A percentile compares a stretch with the other conserved stretches of the same genome.
Conservation (phyloP, 2,888 invertebrate genomes). For the Poecilobothrus nobilitatus region DNA sequence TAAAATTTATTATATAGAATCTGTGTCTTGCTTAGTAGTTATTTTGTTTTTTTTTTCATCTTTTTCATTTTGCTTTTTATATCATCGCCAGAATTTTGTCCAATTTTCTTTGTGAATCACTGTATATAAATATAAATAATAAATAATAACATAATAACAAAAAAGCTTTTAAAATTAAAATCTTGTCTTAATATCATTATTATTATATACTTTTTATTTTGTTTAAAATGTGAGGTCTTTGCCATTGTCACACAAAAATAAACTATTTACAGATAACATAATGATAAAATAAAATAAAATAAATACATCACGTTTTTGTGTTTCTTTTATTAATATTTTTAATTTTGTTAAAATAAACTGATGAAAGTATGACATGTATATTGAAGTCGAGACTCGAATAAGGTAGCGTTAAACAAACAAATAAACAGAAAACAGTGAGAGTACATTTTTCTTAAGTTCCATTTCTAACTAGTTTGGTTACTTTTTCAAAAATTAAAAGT, state of each 20-base stretch:
- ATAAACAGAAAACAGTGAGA: neutral
- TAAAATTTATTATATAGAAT: too few relatives aligned
- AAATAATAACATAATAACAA: too few relatives aligned
- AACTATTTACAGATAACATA: neutral
- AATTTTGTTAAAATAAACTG: too few relatives aligned
- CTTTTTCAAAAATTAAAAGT: neutral
- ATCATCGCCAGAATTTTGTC: too few relatives aligned
- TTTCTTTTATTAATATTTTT: too few relatives aligned
- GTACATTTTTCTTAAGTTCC: neutral
- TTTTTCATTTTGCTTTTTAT: too few relatives aligned
- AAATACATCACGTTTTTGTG: neutral
- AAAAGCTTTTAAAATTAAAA: too few relatives aligned
- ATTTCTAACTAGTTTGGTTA: conserved; percentile 4
- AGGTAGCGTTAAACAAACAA: neutral
- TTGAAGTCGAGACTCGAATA: neutral
- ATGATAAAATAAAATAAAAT: neutral
- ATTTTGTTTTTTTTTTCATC: too few relatives aligned
- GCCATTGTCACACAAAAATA: neutral
- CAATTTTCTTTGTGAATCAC: too few relatives aligned
- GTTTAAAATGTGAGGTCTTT: neutral
- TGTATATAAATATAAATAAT: too few relatives aligned
- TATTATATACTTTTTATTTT: neutral
- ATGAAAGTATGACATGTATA: conserved; percentile 4
- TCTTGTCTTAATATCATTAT: too few relatives aligned
- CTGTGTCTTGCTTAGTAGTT: too few relatives aligned